Conservation (phyloP, 1,140 invertebrate species). For the Eciton burchellii region DNA sequence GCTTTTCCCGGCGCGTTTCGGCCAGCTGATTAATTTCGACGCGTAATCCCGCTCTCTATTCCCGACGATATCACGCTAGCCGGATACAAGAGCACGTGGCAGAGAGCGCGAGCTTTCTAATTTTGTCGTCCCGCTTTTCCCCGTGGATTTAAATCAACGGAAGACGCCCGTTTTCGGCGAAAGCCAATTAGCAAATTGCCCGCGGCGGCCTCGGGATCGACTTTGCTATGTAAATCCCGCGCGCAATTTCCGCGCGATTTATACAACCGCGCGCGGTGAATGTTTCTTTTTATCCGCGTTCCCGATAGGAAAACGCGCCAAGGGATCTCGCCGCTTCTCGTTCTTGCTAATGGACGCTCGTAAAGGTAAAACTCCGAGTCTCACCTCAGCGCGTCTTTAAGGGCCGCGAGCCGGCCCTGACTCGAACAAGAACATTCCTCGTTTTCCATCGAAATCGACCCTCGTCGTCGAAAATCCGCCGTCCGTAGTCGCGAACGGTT, state of each 20-base stretch:
- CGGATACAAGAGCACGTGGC: neutral
- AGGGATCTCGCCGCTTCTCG: neutral
- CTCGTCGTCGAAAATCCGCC: neutral
- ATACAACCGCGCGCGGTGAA: neutral
- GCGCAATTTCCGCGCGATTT: neutral
- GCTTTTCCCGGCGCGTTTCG: conserved; percentile 36
- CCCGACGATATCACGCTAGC: neutral
- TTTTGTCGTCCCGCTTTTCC: neutral
- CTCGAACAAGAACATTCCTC: neutral
- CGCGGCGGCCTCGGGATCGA: too few relatives aligned
- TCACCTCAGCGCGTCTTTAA: neutral
- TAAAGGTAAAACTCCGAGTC: conserved; percentile 4
- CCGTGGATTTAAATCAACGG: neutral
- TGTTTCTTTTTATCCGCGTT: neutral
- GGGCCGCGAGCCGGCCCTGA: neutral
- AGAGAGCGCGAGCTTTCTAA: neutral
- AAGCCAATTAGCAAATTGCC: conserved; percentile 6
- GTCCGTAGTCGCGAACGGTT: too few relatives aligned
- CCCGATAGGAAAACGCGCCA: neutral
- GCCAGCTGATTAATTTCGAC: conserved; percentile 42
- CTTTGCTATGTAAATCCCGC: too few relatives aligned
- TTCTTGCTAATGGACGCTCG: neutral
- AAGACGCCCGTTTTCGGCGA: neutral
- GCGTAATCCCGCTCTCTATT: conserved; percentile 1
- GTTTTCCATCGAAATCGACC: neutral